These are phyloP conservation scores for Brachypalpus laphriformis DNA, from an alignment of 2,888 invertebrate genomes.

Conservation along the genomic window DNA sequence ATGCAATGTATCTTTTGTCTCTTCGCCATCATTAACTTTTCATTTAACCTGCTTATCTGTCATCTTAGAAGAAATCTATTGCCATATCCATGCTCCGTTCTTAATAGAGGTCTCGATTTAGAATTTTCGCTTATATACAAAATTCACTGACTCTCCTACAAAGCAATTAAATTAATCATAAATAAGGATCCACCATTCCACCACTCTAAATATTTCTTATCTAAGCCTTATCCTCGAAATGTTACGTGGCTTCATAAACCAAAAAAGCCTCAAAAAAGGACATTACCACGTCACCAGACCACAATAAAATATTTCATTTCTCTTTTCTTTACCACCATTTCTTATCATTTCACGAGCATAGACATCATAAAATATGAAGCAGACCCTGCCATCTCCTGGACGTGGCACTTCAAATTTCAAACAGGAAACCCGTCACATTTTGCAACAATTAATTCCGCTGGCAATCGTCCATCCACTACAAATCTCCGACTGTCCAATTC, in stretches of 20 bases:
- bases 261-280: not conserved
- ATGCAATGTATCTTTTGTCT: too few species aligned
- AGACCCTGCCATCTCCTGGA: not conserved
- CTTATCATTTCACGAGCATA: conserved; percentile 6
- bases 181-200: not conserved
- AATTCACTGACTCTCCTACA: not conserved
- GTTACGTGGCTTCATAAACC: not conserved
- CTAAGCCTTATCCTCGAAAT: not conserved
- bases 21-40: too few species aligned
- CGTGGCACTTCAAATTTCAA: not conserved
- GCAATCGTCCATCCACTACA: not conserved
- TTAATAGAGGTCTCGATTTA: too few species aligned
- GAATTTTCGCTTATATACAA: not conserved
- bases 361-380: not conserved
- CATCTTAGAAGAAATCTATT: too few species aligned
- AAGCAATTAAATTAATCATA: not conserved
- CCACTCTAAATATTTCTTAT: not conserved
- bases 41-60: too few species aligned
- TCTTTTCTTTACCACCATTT: not conserved
- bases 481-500: not conserved
- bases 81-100: too few species aligned
- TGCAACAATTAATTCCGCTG: conserved; percentile 18
- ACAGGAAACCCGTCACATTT: conserved; percentile 10
- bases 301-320: not conserved
- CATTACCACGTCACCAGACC: not conserved